Conservation (phyloP, 2,113 vertebrate genomes). For the Lagenorhynchus albirostris region DNA sequence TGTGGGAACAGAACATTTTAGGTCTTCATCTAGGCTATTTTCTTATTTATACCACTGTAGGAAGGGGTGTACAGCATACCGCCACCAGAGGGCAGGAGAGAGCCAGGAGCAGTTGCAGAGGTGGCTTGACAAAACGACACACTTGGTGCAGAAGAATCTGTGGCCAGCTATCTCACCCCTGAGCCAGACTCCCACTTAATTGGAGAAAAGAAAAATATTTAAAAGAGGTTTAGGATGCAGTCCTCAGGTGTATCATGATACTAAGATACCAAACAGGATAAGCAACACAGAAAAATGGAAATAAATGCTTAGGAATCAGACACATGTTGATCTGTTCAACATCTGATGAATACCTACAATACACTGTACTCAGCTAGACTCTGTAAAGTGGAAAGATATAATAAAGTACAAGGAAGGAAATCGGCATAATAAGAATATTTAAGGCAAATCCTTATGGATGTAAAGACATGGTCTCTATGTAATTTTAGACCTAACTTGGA, state of each 20-base stretch:
- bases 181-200: background rate
- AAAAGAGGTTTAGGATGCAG: background rate
- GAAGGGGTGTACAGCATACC: background rate
- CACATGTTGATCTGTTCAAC: background rate
- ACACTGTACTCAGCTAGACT: background rate
- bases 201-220: background rate
- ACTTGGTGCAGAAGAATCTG: background rate
- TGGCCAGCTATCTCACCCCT: background rate
- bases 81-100: conserved; percentile 34
- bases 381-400: background rate
- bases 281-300: background rate
- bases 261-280: background rate
- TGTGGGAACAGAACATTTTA: background rate
- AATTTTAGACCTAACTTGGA: background rate
- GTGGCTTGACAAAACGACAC: background rate
- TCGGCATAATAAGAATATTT: background rate
- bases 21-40: background rate
- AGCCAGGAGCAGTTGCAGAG: background rate
- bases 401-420: background rate
- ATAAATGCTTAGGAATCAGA: background rate
- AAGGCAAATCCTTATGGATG: background rate
- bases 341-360: background rate
- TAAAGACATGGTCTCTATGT: background rate
- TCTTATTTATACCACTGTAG: background rate
- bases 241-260: background rate